Evolutionary conservation across 1,140 invertebrate genomes (phyloP), one percentile per base, ranked within the genome.

Genomic region (Monomorium pharaonis): DNA sequence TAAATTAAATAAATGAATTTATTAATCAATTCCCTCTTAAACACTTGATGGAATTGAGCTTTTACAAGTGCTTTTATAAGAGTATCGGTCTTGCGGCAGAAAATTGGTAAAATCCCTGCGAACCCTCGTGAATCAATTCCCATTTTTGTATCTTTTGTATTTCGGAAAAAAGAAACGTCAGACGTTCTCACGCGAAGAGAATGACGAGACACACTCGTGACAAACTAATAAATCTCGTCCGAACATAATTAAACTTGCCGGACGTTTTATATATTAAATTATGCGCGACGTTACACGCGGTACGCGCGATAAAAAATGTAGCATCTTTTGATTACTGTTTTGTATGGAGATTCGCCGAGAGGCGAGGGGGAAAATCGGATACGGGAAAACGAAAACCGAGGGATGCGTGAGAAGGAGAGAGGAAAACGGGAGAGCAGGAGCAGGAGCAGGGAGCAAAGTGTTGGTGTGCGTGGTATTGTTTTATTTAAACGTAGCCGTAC

Each of bases 401-500:
- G 7, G 56, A 58, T 9, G 49, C 24, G 37, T 14, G 24, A 33
- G 69, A 14, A 5, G 16, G 2, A 7, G 7, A 3, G 27, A 33
- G 9, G n/a, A n/a, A n/a, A n/a, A n/a, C n/a, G n/a, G n/a, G n/a
- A n/a, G n/a, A n/a, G n/a, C n/a, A n/a, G n/a, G n/a, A n/a, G n/a
- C n/a, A n/a, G n/a, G n/a, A n/a, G n/a, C n/a, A 14, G 2, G 27
- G 6, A 1, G 33, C 33, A 44, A 70, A 81, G 49, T 58, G 65
- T 14, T 44, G 37, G 63, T 21, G 51, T 7, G 67, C 67, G 51
- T 47, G 67, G 30, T 87, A 89, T 89, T 88, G 88, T 89, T 89
- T 88, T 88, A 89, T 89, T 88, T 89, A 87, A 85, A 85, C 21
- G 37, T 51, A n/a, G 27, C 24, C 12, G 21, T 49, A 6, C 30